These are phyloP conservation scores for Pithecia hirsuta DNA, from an alignment of 2,797 vertebrate species.

Conservation along the genomic window DNA sequence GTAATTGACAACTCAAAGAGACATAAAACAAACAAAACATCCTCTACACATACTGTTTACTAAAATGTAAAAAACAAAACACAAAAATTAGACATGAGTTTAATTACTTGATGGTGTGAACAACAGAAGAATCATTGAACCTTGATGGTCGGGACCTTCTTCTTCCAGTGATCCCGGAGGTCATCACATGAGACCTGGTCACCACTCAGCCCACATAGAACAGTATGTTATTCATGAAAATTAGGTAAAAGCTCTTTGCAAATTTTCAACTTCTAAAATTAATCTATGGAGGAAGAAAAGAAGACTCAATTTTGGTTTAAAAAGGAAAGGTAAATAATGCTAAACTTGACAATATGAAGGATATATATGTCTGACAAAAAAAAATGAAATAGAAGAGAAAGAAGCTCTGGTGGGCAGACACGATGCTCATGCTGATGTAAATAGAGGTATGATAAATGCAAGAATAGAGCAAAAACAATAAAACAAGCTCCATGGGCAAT, in stretches of 20 bases:
- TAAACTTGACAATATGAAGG: background rate
- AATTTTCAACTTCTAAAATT: background rate
- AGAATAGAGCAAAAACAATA: background rate
- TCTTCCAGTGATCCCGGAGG: background rate
- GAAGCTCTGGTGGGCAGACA: background rate
- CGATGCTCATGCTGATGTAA: background rate
- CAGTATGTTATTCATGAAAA: background rate
- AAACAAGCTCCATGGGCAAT: background rate
- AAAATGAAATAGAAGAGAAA: conserved; percentile 24
- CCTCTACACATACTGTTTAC: background rate
- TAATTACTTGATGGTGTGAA: background rate
- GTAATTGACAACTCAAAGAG: background rate
- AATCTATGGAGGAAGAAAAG: background rate
- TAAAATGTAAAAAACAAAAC: background rate
- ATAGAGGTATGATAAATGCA: background rate
- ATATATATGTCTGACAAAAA: conserved; percentile 36
- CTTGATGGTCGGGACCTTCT: background rate
- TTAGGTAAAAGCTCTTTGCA: background rate
- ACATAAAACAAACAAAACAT: background rate
- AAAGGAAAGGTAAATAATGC: background rate
- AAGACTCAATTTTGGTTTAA: background rate
- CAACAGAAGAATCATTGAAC: background rate
- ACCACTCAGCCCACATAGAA: background rate
- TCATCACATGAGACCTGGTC: background rate
- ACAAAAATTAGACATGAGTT: background rate